These are phyloP conservation scores for Darevskia nairensis DNA, from an alignment of 2,797 vertebrate species.

Conservation along the genomic window DNA sequence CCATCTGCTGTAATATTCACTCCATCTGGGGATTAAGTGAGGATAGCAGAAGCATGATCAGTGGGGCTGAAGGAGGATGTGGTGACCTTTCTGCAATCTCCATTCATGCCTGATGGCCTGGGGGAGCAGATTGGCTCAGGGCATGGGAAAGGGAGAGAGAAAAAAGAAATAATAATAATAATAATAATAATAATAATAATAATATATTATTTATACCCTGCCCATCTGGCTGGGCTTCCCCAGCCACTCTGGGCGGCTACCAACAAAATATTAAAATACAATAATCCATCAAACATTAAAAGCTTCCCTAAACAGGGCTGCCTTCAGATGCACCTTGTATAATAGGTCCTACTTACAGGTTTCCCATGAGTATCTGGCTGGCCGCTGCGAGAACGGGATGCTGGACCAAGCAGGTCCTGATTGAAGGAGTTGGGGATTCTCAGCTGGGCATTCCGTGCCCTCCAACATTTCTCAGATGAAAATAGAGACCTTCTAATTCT, in stretches of 20 bases:
- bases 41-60: not conserved
- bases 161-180: no score
- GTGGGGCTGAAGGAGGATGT: conserved; percentile 5
- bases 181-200: no score
- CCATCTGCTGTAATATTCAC: not conserved
- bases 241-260: no score
- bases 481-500: no score
- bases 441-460: not conserved
- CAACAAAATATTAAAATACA: no score
- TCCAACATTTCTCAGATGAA: no score
- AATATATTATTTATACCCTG: no score
- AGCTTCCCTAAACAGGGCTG: no score
- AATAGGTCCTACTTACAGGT: not conserved
- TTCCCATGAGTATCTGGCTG: no score
- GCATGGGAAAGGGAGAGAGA: not conserved
- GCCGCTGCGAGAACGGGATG: not conserved
- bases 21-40: not conserved
- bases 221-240: no score
- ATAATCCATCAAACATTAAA: no score
- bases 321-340: not conserved
- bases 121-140: not conserved
- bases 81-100: not conserved
- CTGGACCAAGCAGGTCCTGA: not conserved
- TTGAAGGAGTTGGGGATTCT: not conserved
- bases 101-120: not conserved